Evolutionary conservation across 2,888 invertebrate genomes (phyloP).

Genomic region (Luffia ferchaultella): DNA sequence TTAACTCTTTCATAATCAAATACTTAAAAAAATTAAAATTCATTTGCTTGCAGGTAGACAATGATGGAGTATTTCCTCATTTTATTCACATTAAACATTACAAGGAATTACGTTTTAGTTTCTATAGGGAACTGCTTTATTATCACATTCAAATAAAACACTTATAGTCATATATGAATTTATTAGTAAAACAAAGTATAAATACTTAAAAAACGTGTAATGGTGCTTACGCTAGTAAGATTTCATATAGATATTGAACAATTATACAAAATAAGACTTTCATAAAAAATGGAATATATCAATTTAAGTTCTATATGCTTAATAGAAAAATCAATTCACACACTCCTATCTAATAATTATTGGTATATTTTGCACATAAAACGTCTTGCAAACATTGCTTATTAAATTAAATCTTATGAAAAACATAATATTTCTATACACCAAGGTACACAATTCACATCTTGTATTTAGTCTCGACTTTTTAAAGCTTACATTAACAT

Average conservation of each 20-base stretch:
- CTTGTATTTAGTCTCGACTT: slow-evolving; percentile 20
- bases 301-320: background rate
- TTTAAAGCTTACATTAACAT: slow-evolving; percentile 36
- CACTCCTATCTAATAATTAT: background rate
- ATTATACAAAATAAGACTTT: too few species aligned
- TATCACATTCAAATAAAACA: background rate
- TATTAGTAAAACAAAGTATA: background rate
- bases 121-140: too few species aligned
- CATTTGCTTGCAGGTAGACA: too few species aligned
- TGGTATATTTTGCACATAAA: background rate
- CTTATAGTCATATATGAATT: background rate
- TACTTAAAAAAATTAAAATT: too few species aligned
- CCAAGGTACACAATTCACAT: slow-evolving; percentile 30
- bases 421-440: slow-evolving; percentile 25
- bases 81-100: too few species aligned
- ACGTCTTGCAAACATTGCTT: background rate
- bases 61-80: too few species aligned
- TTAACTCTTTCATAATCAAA: too few species aligned
- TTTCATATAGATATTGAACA: too few species aligned
- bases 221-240: background rate
- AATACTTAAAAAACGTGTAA: background rate
- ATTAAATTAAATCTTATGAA: background rate
- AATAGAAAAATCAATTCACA: background rate
- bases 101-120: too few species aligned
- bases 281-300: background rate